Evolutionary conservation across 2,113 vertebrate species (phyloP), one percentile per base, ranked within the genome.

Genomic region (Carlito syrichta): DNA sequence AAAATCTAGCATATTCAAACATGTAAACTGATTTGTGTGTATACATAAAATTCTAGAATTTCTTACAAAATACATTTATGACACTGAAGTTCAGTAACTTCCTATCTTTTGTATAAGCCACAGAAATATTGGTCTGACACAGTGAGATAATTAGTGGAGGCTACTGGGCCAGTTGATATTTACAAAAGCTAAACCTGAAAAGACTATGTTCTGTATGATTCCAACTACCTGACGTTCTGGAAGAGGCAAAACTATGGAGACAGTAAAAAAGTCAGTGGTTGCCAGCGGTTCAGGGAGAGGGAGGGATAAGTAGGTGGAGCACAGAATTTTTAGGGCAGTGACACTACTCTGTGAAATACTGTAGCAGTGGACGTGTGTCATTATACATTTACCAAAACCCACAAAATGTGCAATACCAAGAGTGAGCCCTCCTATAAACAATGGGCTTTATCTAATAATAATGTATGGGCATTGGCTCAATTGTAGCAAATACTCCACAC

Each of bases 1-100:
- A 43, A 79, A 63, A 25, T 58, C 71, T 69, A 35, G 40, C 56
- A 30, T n/a, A 63, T 60, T 40, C 19, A 81, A 50, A 68, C 38
- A 30, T 16, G 48, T 76, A n/a, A 19, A 19, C 25, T n/a, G 52
- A 20, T 81, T 86, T 82, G 14, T 68, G 20, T 52, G 16, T 83
- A 35, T 86, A 22, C 86, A 66, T 88, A 56, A 79, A 83, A 63
- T 97, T 84, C 25, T 73, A 76, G 77, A 63, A 74, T 91, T 96
- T 13, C 62, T 85, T 82, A 48, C 89, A 45, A 87, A 88, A 32
- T 58, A 74, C 16, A 79, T 52, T 69, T 30, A 48, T 86, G 74
- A 62, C 22, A 40, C 48, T 43, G 22, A 93, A 52, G 27, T 71
- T 92, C 32, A 68, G 45, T 89, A 66, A 79, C 45, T 58, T 89